Conservation (phyloP, 2,113 vertebrate species). For the Varanus salvator region DNA sequence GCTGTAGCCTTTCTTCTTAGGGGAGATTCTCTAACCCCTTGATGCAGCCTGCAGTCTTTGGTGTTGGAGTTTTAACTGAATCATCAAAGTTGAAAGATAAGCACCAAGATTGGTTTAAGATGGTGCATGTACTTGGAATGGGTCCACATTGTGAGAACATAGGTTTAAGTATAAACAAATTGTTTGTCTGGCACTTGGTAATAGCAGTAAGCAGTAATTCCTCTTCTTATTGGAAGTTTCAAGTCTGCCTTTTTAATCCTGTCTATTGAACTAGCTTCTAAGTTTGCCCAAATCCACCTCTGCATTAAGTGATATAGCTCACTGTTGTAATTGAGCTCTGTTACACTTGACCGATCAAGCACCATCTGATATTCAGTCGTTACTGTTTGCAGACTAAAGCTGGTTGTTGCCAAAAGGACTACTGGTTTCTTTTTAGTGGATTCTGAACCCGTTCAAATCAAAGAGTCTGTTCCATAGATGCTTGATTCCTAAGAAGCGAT, state of each 20-base stretch:
- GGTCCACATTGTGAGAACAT: too few species aligned
- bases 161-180: too few species aligned
- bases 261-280: not conserved
- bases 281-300: not conserved
- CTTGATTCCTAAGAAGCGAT: not conserved
- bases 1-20: too few species aligned
- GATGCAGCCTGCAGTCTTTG: too few species aligned
- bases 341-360: slow-evolving; percentile 8
- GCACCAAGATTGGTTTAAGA: too few species aligned
- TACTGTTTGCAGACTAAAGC: slow-evolving; percentile 21
- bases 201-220: not conserved
- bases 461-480: not conserved
- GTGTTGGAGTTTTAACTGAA: too few species aligned
- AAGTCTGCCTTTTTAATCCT: not conserved
- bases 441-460: slow-evolving; percentile 9
- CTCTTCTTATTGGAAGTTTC: not conserved
- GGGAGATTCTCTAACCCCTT: too few species aligned
- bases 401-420: not conserved
- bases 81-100: too few species aligned
- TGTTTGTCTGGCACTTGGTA: too few species aligned
- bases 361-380: not conserved
- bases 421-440: not conserved
- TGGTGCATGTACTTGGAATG: too few species aligned
- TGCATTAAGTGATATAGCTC: not conserved
- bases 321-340: not conserved